Percentiles rank a stretch among this genome's conserved stretches.
Conservation (phyloP, 2,888 invertebrate genomes). For the Drosophila emarginata region DNA sequence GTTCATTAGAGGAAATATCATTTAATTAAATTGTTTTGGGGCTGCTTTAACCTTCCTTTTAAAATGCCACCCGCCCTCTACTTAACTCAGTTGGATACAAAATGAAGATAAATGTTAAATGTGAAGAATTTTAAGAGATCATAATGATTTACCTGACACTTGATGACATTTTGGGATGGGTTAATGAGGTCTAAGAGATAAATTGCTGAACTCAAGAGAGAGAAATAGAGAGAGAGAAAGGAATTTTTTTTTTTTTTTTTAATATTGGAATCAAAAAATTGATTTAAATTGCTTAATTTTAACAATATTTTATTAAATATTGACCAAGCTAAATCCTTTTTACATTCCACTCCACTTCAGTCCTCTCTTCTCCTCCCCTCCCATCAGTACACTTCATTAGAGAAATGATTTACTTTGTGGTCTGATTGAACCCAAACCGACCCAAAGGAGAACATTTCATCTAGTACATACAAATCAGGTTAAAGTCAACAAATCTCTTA, state of each 20-base stretch:
- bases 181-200: neutral
- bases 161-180: neutral
- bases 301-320: constrained; percentile 15
- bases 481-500: constrained; percentile 23
- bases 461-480: constrained; percentile 25
- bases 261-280: neutral
- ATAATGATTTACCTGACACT: neutral
- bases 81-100: constrained; percentile 15
- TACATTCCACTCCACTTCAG: neutral
- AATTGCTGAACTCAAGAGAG: neutral
- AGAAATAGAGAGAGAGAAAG: no score
- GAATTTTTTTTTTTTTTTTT: no score
- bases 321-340: constrained; percentile 30
- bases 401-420: constrained; percentile 36
- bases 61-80: no score
- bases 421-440: constrained; percentile 16
- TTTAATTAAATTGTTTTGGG: constrained; percentile 54
- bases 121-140: constrained; percentile 9
- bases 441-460: neutral
- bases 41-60: constrained; percentile 8
- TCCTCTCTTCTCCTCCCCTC: neutral
- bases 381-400: constrained; percentile 44
- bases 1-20: constrained; percentile 67
- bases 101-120: constrained; percentile 45
- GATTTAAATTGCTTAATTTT: constrained; percentile 2